A percentile compares a stretch with the other conserved stretches of the same genome.
Conservation (phyloP, 37 sponge, comb jelly and placozoan genomes). For the Spongia lamella region DNA sequence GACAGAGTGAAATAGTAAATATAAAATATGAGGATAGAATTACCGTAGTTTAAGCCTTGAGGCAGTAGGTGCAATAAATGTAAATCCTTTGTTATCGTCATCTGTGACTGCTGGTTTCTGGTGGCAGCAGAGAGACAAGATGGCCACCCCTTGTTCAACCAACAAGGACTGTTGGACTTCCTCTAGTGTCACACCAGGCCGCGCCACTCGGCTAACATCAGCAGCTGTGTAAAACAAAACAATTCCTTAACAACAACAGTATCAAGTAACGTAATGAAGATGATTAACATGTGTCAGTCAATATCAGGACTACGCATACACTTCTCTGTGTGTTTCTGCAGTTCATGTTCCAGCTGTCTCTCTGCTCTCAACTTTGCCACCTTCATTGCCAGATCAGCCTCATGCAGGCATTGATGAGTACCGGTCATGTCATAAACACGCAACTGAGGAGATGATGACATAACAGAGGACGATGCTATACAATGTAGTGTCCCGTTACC, state of each 20-base stretch:
- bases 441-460: constrained; percentile 24
- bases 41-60: no score
- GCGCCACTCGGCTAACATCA: no score
- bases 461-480: not conserved
- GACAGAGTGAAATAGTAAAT: no score
- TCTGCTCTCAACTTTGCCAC: constrained; percentile 14
- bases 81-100: no score
- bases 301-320: no score
- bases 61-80: no score
- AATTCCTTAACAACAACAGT: not conserved
- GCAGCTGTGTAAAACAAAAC: no score
- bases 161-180: no score
- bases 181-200: no score
- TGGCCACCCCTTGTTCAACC: constrained; percentile 20
- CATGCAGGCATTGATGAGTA: constrained; percentile 29
- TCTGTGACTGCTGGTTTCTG: not conserved
- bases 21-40: no score
- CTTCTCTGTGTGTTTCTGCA: not conserved
- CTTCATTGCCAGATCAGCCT: constrained; percentile 44
- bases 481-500: constrained; percentile 27
- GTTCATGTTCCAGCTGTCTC: not conserved
- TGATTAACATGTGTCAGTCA: no score
- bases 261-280: not conserved
- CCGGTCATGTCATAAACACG: constrained; percentile 34
- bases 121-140: constrained; percentile 30